Evolutionary conservation across 2,888 invertebrate species (phyloP).

Genomic region (Leucoptera coffeella): DNA sequence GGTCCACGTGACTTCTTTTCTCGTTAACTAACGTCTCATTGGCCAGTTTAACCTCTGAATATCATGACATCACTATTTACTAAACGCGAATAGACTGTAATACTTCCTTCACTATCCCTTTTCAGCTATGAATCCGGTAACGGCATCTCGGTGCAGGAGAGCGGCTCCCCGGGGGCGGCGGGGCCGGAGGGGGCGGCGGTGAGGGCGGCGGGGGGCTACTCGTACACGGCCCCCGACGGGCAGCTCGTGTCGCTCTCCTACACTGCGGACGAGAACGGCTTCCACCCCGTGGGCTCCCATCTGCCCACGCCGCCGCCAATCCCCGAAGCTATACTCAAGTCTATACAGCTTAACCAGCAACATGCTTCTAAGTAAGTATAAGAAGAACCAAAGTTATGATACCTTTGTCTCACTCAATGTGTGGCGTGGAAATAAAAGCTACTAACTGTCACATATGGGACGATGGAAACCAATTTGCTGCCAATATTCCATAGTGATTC

Average conservation of each 20-base stretch:
- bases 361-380: slow-evolving; percentile 43
- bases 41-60: no score
- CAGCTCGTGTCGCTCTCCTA: slow-evolving; percentile 59
- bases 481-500: no score
- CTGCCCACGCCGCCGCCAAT: slow-evolving; percentile 55
- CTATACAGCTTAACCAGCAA: slow-evolving; percentile 40
- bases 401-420: no score
- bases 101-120: no score
- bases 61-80: no score
- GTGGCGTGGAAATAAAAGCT: no score
- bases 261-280: slow-evolving; percentile 67
- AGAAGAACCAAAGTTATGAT: no score
- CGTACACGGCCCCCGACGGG: slow-evolving; percentile 63
- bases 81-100: no score
- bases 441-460: no score
- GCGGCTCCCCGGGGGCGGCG: slow-evolving; percentile 47
- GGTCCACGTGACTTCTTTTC: no score
- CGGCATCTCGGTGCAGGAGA: slow-evolving; percentile 57
- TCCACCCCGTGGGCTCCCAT: slow-evolving; percentile 58
- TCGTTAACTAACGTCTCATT: no score
- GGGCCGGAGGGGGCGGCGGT: slow-evolving; percentile 48
- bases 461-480: no score
- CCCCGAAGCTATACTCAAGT: slow-evolving; percentile 45
- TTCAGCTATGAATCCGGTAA: slow-evolving; percentile 61
- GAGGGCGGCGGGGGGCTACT: slow-evolving; percentile 60